phyloP scores from a whole-genome alignment of 2,113 vertebrate species.

The Grantiella picta region DNA sequence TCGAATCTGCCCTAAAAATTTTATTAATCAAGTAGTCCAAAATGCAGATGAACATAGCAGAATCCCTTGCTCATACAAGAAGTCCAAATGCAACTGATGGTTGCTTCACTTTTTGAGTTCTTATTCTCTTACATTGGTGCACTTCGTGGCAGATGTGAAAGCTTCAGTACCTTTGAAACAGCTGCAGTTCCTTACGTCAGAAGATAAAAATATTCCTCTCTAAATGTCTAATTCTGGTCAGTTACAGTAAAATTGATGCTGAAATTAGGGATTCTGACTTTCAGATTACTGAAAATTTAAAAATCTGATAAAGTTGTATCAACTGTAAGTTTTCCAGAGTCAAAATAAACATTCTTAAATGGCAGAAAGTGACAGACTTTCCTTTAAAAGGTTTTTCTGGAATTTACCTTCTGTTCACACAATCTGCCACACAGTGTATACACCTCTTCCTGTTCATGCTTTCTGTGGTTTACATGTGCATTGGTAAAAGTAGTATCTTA shows the following conservation, averaged over 20 bases:
- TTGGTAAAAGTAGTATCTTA: neutral
- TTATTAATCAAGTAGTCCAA: neutral
- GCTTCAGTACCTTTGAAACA: neutral
- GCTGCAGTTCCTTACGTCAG: neutral
- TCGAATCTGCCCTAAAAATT: neutral
- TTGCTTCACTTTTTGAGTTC: neutral
- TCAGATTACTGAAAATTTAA: neutral
- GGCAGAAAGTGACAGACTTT: conserved; percentile 11
- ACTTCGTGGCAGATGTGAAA: neutral
- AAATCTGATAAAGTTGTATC: neutral
- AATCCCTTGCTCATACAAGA: neutral
- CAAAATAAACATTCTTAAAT: neutral
- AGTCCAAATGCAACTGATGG: neutral
- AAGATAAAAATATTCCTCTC: neutral
- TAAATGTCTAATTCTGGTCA: neutral
- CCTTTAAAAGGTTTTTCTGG: neutral
- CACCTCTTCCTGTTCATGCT: neutral
- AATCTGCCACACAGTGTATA: neutral
- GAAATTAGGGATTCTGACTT: neutral
- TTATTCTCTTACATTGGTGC: neutral
- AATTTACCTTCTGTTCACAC: conserved; percentile 37
- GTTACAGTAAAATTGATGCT: neutral
- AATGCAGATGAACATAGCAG: neutral
- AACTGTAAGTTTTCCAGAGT: neutral
- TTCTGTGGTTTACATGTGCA: neutral